These are phyloP conservation scores for Mus spretus DNA, from an alignment of 2,797 vertebrate genomes.

Conservation along the genomic window DNA sequence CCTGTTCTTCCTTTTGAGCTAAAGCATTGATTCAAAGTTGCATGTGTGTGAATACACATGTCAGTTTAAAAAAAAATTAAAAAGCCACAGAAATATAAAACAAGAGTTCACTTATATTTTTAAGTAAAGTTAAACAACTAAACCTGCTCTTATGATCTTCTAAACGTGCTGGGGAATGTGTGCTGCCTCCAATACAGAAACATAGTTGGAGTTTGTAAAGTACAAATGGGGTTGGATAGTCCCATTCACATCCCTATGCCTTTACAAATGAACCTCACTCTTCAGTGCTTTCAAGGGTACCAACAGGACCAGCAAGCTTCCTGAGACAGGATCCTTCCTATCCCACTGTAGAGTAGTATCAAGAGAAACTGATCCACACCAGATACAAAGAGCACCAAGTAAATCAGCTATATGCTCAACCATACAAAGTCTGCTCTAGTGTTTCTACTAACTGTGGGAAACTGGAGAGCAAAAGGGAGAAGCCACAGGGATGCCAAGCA, in stretches of 20 bases:
- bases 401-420: neutral
- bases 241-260: neutral
- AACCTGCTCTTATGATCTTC: neutral
- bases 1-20: neutral
- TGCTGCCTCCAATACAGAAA: neutral
- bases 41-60: neutral
- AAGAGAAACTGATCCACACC: conserved; percentile 39
- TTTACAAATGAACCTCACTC: conserved; percentile 16
- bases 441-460: neutral
- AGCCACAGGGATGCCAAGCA: neutral
- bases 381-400: conserved; percentile 30
- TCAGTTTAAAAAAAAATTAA: neutral
- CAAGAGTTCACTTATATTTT: neutral
- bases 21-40: neutral
- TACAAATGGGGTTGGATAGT: neutral
- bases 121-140: conserved; percentile 47
- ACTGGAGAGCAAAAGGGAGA: neutral
- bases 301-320: neutral
- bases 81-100: neutral
- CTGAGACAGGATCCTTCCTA: neutral
- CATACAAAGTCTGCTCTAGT: neutral
- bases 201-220: conserved; percentile 17
- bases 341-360: conserved; percentile 11
- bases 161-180: conserved; percentile 21
- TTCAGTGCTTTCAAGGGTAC: conserved; percentile 35